Conservation (phyloP, 2,797 vertebrate genomes). For the Somateria mollissima region DNA sequence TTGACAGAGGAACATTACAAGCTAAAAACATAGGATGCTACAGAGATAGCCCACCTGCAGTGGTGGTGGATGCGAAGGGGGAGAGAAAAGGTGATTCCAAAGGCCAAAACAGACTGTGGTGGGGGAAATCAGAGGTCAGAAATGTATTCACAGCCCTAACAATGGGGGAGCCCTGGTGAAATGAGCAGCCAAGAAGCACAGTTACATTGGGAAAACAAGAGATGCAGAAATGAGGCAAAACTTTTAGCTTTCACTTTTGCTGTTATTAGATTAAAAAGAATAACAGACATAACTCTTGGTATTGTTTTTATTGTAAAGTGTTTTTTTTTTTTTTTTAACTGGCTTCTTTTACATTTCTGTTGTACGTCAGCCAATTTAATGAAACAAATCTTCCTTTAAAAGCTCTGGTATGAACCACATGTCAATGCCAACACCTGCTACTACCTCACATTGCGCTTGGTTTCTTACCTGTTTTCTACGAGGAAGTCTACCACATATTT, state of each 20-base stretch:
- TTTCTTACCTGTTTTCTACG: constrained; percentile 81
- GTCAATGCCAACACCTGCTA: not conserved
- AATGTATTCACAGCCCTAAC: constrained; percentile 58
- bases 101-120: constrained; percentile 56
- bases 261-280: not conserved
- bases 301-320: not conserved
- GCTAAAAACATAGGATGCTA: constrained; percentile 67
- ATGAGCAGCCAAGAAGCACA: constrained; percentile 29
- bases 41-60: constrained; percentile 70
- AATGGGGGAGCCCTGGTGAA: constrained; percentile 31
- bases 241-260: not conserved
- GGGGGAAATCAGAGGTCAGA: constrained; percentile 59
- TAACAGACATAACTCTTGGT: not conserved
- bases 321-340: not conserved
- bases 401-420: not conserved
- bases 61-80: constrained; percentile 43
- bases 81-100: constrained; percentile 56
- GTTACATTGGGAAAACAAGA: constrained; percentile 20
- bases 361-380: not conserved
- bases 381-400: not conserved
- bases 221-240: not conserved
- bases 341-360: not conserved
- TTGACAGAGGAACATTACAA: constrained; percentile 63
- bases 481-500: constrained; percentile 94
- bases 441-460: not conserved